Base-by-base conservation (phyloP, 35 echinoderm and acorn worm species). In the Ophiothrix spiculata region DNA sequence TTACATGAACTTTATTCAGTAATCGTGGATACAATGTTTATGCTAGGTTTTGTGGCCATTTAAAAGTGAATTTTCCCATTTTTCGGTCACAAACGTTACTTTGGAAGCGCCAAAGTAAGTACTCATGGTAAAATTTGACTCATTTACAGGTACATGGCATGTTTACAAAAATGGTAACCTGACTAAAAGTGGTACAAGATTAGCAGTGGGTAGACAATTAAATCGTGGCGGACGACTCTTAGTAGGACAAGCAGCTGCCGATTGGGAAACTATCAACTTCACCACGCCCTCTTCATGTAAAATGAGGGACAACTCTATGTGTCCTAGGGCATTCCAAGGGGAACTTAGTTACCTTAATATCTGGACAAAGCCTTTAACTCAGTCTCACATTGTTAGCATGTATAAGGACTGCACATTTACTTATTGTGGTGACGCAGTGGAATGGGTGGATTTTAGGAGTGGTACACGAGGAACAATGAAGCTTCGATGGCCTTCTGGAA, bases 361-460 rank as follows among this genome's bases (percentile, higher is more conserved):
- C 1, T 99, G 96, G 96, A 35, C 81, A 14, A 32, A 79, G 21
- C 29, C 86, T 56, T 35, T 91, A 40, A 88, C 39, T 36, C 78
- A 14, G 16, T n/a, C 40, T 12, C 80, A 94, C 19, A 87, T 99
- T 19, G n/a, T 56, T 36, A 15, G 80, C 41, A 91, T 99, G 36
- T 87, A 56, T 31, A 77, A 56, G 16, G 90, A 99, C 56, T 99
- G 96, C 75, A 94, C 77, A 23, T 99, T 99, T 74, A 94, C 86
- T 1, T 91, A 90, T 74, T 99, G 96, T 36, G 96, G 96, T 3
- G 87, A 94, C 23, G 83, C 88, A 23, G 89, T 91, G 1, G 86
- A 94, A 77, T 99, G 96, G 96, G 89, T 87, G 1, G 96, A 99
- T 63, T 99, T 99, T 80, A 49, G 96, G 38, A 91, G 87, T 60